Percentiles rank a stretch among this genome's conserved stretches.
Evolutionary conservation across 2,113 vertebrate species (phyloP).

Genomic region (Tragelaphus buxtoni): DNA sequence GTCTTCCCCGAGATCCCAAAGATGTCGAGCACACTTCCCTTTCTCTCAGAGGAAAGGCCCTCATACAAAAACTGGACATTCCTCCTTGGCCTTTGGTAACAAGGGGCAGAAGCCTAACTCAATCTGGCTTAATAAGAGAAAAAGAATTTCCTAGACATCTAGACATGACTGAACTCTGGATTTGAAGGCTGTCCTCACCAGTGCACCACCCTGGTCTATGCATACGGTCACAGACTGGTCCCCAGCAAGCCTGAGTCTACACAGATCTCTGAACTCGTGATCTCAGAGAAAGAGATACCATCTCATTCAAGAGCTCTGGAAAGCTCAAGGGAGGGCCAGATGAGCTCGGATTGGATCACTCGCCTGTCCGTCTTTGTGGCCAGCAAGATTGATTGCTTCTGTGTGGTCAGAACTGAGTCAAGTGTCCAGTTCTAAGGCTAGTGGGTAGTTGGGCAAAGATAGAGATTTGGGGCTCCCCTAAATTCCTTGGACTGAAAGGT

Average conservation of each 20-base stretch:
- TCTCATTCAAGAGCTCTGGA: not conserved
- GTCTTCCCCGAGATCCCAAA: not conserved
- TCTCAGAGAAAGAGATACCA: not conserved
- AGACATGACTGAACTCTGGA: not conserved
- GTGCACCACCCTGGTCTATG: not conserved
- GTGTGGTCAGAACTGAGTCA: not conserved
- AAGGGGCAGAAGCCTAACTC: not conserved
- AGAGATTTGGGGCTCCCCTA: not conserved
- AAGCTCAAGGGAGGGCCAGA: not conserved
- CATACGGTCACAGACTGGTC: not conserved
- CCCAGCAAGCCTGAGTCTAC: not conserved
- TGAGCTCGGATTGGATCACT: not conserved
- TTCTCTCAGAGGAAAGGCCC: not conserved
- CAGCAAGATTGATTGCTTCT: not conserved
- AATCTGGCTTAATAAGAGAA: not conserved
- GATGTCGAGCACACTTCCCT: not conserved
- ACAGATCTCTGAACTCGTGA: not conserved
- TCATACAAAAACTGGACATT: not conserved
- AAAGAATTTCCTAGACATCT: not conserved
- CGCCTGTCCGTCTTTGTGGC: not conserved
- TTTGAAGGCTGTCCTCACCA: not conserved
- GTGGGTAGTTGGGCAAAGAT: not conserved
- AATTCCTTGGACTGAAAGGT: not conserved
- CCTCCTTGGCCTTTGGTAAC: not conserved
- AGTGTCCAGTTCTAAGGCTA: not conserved